Evolutionary conservation across 2,113 vertebrate genomes (phyloP), one percentile per base, ranked within the genome.

Genomic region (Lathamus discolor): DNA sequence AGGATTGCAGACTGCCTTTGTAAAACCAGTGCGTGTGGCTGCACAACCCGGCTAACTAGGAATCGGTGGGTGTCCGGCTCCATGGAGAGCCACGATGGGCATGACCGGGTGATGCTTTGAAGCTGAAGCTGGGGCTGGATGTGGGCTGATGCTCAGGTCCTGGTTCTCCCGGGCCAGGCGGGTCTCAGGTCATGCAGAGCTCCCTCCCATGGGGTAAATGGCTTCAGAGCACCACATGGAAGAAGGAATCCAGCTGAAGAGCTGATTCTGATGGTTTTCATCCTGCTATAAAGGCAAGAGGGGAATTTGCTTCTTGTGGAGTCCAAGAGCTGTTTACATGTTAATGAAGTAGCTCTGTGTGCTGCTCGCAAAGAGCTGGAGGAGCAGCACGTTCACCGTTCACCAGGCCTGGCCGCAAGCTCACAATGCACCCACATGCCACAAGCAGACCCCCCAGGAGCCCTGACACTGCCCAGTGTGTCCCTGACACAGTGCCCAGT

Each of bases 1-100:
- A 12, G 69, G 27, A 19, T 39, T 33, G 4, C 43, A 51, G 14
- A 39, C 19, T 12, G 28, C 17, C 29, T 24, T 6, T 2, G 4
- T 9, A 28, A 66, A 59, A 54, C 10, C 35, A 3, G 9, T 0
- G 9, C 31, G 29, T 7, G 1, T 4, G 51, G 33, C 63, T 63
- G 82, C 72, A 27, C 49, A 49, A 44, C 44, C 76, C 63, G 24
- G 20, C 55, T 61, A 6, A 74, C 18, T 9, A 35, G 57, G 82
- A 55, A 22, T 8, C 15, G 1, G 23, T 4, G 61, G 7, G 5
- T 15, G 6, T 43, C 52, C 37, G 39, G 29, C 27, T 67, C 66
- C 0, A 0, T 5, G 31, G 23, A 29, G 52, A 81, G 35, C 27
- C 6, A 4, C 2, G 0, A 54, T 18, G 52, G 27, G 2, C 4